phyloP scores from a whole-genome alignment of 2,888 invertebrate species.

The Leptopilina syphax region DNA sequence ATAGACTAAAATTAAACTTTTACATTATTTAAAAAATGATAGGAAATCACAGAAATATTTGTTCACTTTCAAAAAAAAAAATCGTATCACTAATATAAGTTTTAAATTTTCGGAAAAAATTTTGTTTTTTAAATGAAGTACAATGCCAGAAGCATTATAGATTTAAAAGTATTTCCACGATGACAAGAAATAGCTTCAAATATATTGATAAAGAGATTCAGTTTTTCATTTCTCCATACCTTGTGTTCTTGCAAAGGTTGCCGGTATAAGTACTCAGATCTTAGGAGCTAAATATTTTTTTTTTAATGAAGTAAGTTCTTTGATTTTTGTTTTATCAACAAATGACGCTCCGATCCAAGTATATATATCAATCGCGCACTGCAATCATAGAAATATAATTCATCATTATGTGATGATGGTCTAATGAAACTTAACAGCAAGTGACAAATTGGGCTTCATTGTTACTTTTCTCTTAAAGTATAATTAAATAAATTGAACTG shows the following conservation, averaged over 20 bases:
- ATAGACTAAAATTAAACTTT: neutral
- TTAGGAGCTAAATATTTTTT: slow-evolving; percentile 39
- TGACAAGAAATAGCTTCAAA: slow-evolving; percentile 2
- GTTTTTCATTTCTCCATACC: slow-evolving; percentile 60
- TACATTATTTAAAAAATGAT: neutral
- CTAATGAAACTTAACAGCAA: neutral
- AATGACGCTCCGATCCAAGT: slow-evolving; percentile 53
- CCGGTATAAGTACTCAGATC: slow-evolving; percentile 41
- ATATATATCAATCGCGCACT: slow-evolving; percentile 58
- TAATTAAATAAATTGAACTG: too few relatives aligned
- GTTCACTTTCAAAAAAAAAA: neutral
- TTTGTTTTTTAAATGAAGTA: neutral
- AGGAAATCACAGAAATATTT: neutral
- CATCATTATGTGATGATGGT: neutral
- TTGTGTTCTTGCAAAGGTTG: slow-evolving; percentile 53
- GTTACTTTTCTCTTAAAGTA: too few relatives aligned
- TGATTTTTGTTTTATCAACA: slow-evolving; percentile 36
- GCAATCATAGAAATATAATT: slow-evolving; percentile 57
- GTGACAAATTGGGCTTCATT: too few relatives aligned
- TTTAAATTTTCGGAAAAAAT: too few relatives aligned
- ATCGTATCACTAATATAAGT: neutral
- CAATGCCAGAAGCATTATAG: neutral
- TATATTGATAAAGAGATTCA: slow-evolving; percentile 2
- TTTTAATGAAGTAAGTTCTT: slow-evolving; percentile 43
- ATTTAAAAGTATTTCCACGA: neutral